Evolutionary conservation across 2,888 invertebrate species (phyloP).

Genomic region (Lymantria dispar): DNA sequence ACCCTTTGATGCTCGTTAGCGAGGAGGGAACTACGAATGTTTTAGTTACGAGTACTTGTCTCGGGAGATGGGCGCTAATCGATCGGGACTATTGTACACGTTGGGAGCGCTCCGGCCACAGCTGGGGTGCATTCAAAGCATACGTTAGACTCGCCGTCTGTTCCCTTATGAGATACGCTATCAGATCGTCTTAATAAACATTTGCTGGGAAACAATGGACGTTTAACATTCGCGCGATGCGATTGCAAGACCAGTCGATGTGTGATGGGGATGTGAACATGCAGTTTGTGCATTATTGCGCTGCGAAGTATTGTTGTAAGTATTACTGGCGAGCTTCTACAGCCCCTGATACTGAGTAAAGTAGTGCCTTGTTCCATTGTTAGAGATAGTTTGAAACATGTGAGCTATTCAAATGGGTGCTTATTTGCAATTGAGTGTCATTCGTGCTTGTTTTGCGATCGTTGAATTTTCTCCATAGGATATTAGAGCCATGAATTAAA

Average conservation of each 20-base stretch:
- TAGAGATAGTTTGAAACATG: constrained; percentile 9
- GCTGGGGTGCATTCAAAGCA: constrained; percentile 58
- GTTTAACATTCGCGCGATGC: constrained; percentile 64
- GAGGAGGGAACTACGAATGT: constrained; percentile 40
- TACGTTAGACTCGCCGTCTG: constrained; percentile 66
- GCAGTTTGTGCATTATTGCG: constrained; percentile 55
- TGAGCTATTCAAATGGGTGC: constrained; percentile 13
- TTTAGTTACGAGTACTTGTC: constrained; percentile 32
- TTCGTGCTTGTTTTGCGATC: constrained; percentile 3
- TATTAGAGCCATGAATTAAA: not conserved
- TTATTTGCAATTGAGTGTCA: constrained; percentile 13
- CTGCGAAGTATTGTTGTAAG: constrained; percentile 48
- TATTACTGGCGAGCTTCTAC: constrained; percentile 35
- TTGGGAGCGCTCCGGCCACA: constrained; percentile 25
- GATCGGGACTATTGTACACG: constrained; percentile 67
- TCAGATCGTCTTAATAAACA: constrained; percentile 81
- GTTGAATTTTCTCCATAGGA: not conserved
- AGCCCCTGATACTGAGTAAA: constrained; percentile 31
- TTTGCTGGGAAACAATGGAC: constrained; percentile 72
- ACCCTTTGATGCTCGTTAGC: constrained; percentile 62
- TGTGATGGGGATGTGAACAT: constrained; percentile 34
- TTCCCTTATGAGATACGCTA: constrained; percentile 70
- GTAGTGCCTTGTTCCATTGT: constrained; percentile 30
- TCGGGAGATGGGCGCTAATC: constrained; percentile 59
- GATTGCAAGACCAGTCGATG: constrained; percentile 43